phyloP scores from a whole-genome alignment of 2,113 vertebrate genomes.

The Sminthopsis crassicaudata region DNA sequence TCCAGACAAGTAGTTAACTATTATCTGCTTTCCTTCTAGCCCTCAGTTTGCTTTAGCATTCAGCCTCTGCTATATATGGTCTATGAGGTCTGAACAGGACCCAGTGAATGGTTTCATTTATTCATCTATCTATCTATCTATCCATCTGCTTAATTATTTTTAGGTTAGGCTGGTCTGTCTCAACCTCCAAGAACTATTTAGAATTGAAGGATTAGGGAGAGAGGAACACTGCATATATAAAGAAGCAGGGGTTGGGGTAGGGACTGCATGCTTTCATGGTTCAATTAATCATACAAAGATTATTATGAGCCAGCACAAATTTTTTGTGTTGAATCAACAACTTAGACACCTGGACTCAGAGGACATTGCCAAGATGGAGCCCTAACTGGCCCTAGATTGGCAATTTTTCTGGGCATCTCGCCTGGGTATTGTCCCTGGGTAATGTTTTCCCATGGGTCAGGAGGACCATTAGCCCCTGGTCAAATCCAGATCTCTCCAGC shows the following conservation, averaged over 20 bases:
- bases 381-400: background rate
- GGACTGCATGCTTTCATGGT: background rate
- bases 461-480: background rate
- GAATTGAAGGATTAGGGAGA: background rate
- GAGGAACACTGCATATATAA: background rate
- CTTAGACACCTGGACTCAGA: slow-evolving; percentile 10
- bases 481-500: background rate
- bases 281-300: background rate
- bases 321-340: background rate
- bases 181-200: background rate
- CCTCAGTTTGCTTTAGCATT: background rate
- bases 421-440: background rate
- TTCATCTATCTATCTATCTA: too few relatives aligned
- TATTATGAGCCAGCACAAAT: background rate
- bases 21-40: background rate
- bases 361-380: background rate
- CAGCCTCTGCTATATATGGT: background rate
- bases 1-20: background rate
- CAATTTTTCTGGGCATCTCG: background rate
- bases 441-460: background rate
- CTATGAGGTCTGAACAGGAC: background rate
- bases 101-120: background rate
- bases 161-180: background rate
- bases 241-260: background rate
- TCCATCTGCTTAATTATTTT: background rate